Percentiles rank a stretch among this genome's conserved stretches.
Evolutionary conservation across 2,888 invertebrate species (phyloP).

Genomic region (Ennomos quercinarius): DNA sequence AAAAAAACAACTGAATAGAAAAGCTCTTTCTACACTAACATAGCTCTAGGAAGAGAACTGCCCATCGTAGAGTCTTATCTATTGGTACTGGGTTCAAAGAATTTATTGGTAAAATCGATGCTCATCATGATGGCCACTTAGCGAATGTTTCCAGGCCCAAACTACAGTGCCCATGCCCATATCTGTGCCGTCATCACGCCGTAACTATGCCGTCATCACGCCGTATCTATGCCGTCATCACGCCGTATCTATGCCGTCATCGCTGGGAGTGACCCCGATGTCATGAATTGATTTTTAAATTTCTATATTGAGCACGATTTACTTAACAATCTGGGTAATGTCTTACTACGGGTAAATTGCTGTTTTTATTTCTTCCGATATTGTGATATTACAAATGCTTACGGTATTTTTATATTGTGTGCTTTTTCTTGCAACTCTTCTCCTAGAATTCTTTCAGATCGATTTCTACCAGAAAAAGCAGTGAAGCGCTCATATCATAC

Average conservation of each 20-base stretch:
- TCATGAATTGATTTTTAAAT: slow-evolving; percentile 82
- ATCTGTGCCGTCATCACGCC: slow-evolving; percentile 57
- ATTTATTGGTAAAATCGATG: slow-evolving; percentile 80
- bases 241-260: slow-evolving; percentile 51
- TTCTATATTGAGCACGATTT: slow-evolving; percentile 57
- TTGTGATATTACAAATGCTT: too few species aligned
- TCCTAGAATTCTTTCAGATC: too few species aligned
- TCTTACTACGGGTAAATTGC: too few species aligned
- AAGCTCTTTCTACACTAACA: slow-evolving; percentile 48
- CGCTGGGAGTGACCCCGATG: slow-evolving; percentile 60
- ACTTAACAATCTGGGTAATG: too few species aligned
- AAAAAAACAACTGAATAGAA: slow-evolving; percentile 1
- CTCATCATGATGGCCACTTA: slow-evolving; percentile 70
- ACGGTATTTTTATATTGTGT: too few species aligned
- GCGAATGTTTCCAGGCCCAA: slow-evolving; percentile 58
- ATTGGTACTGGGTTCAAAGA: slow-evolving; percentile 67
- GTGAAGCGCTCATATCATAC: too few species aligned
- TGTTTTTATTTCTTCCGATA: too few species aligned
- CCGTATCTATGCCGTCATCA: slow-evolving; percentile 51
- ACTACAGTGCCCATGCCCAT: slow-evolving; percentile 54
- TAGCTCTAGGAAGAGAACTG: slow-evolving; percentile 58
- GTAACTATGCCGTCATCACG: slow-evolving; percentile 50
- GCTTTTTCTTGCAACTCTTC: too few species aligned
- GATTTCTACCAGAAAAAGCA: too few species aligned
- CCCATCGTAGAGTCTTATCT: slow-evolving; percentile 72